Evolutionary conservation across 1,140 invertebrate genomes (phyloP).

Genomic region (Drosophila serrata): DNA sequence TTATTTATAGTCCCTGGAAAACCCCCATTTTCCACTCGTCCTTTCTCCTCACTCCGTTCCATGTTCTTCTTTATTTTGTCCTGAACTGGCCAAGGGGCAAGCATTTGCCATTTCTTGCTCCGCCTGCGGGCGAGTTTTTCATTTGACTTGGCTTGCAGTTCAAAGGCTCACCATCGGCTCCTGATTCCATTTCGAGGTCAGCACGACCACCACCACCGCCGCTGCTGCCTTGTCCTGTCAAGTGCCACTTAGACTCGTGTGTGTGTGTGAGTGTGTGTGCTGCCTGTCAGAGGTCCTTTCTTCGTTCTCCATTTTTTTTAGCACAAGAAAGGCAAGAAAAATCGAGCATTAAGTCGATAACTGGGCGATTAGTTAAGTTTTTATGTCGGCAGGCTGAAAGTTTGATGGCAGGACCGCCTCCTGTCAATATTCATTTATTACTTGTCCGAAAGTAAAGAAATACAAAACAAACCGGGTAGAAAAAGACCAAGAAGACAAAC

Average conservation of each 20-base stretch:
- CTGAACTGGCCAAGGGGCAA: slow-evolving; percentile 38
- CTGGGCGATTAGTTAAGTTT: slow-evolving; percentile 79
- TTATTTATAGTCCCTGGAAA: slow-evolving; percentile 71
- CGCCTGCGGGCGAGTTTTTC: slow-evolving; percentile 63
- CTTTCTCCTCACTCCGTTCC: background rate
- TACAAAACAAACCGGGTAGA: slow-evolving; percentile 18
- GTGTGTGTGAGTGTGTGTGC: slow-evolving; percentile 21
- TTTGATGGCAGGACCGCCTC: slow-evolving; percentile 41
- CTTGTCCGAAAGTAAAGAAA: slow-evolving; percentile 55
- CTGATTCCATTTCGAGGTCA: slow-evolving; percentile 65
- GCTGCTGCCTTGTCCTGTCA: slow-evolving; percentile 73
- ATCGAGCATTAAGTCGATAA: slow-evolving; percentile 79
- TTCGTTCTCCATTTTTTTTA: slow-evolving; percentile 26
- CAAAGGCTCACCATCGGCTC: slow-evolving; percentile 58
- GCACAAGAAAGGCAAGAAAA: slow-evolving; percentile 53
- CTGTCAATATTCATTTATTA: slow-evolving; percentile 83
- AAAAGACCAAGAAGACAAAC: slow-evolving; percentile 15
- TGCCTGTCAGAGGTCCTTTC: slow-evolving; percentile 68
- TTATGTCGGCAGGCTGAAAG: slow-evolving; percentile 67
- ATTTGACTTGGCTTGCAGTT: slow-evolving; percentile 81
- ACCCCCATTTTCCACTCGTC: background rate
- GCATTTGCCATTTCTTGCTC: slow-evolving; percentile 75
- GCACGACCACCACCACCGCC: slow-evolving; percentile 14
- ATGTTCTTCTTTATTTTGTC: slow-evolving; percentile 20
- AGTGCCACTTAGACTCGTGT: slow-evolving; percentile 54